Evolutionary conservation across 1,140 invertebrate species (phyloP).

Genomic region (Trichonephila inaurata): DNA sequence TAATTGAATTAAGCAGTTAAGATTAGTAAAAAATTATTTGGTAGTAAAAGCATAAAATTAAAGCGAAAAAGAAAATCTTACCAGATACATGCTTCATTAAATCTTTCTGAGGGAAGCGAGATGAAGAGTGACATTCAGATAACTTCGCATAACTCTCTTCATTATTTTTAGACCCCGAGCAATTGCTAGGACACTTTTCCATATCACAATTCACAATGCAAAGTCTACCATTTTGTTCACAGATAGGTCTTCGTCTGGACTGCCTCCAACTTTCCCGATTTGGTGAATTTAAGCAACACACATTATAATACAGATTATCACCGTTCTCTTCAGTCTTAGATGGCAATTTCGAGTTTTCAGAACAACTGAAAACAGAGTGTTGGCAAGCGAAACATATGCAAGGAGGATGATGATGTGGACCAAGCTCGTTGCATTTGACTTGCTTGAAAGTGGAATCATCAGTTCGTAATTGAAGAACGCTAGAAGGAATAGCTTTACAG

Average conservation of each 20-base stretch:
- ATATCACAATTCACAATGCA: slow-evolving; percentile 69
- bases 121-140: slow-evolving; percentile 22
- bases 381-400: slow-evolving; percentile 68
- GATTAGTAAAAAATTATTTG: too few relatives aligned
- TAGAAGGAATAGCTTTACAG: slow-evolving; percentile 64
- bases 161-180: background rate
- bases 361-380: slow-evolving; percentile 67
- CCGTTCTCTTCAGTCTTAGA: background rate
- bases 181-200: slow-evolving; percentile 14
- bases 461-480: background rate
- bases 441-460: slow-evolving; percentile 42
- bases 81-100: background rate
- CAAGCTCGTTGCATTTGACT: slow-evolving; percentile 52
- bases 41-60: too few relatives aligned
- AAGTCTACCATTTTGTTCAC: slow-evolving; percentile 66
- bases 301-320: slow-evolving; percentile 55
- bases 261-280: slow-evolving; percentile 67
- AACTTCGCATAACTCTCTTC: slow-evolving; percentile 5
- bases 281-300: slow-evolving; percentile 53
- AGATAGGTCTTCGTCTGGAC: slow-evolving; percentile 57
- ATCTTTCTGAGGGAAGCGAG: background rate
- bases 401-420: slow-evolving; percentile 61
- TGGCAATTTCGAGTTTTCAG: background rate
- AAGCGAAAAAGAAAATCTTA: background rate
- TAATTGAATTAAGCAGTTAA: too few relatives aligned